Conservation (phyloP, 2,113 vertebrate species). For the Megaleporinus macrocephalus region DNA sequence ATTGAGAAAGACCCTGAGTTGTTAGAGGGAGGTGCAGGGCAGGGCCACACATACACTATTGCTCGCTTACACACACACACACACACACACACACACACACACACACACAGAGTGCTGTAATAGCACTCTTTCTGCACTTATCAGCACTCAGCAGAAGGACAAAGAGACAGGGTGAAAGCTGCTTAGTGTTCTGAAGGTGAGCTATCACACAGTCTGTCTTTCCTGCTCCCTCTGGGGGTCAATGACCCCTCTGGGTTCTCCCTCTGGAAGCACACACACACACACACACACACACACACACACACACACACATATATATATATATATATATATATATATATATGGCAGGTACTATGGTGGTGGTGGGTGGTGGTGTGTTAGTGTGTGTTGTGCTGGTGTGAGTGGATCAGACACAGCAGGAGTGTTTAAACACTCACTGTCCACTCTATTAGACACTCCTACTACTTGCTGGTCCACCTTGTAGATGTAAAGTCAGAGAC, state of each 20-base stretch:
- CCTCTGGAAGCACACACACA: background rate
- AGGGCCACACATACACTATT: background rate
- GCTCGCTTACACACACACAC: background rate
- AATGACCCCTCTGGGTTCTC: background rate
- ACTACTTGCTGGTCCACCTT: too few relatives aligned
- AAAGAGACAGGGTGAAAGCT: constrained; percentile 39
- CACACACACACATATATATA: too few relatives aligned
- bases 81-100: background rate
- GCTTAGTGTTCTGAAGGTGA: background rate
- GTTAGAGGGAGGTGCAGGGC: background rate
- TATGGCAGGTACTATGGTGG: too few relatives aligned
- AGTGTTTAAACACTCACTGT: too few relatives aligned
- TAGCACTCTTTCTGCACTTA: constrained; percentile 66
- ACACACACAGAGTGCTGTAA: constrained; percentile 35
- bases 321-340: too few relatives aligned
- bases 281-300: too few relatives aligned
- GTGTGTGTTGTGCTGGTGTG: too few relatives aligned
- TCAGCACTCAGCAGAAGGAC: constrained; percentile 70
- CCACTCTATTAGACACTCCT: too few relatives aligned
- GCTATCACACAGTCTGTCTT: background rate
- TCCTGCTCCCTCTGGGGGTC: background rate
- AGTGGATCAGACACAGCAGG: too few relatives aligned
- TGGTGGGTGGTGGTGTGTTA: too few relatives aligned
- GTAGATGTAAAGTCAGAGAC: too few relatives aligned
- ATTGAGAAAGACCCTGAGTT: background rate